Base-by-base conservation (phyloP, 2,888 invertebrate species). In the Terebella lapidaria region DNA sequence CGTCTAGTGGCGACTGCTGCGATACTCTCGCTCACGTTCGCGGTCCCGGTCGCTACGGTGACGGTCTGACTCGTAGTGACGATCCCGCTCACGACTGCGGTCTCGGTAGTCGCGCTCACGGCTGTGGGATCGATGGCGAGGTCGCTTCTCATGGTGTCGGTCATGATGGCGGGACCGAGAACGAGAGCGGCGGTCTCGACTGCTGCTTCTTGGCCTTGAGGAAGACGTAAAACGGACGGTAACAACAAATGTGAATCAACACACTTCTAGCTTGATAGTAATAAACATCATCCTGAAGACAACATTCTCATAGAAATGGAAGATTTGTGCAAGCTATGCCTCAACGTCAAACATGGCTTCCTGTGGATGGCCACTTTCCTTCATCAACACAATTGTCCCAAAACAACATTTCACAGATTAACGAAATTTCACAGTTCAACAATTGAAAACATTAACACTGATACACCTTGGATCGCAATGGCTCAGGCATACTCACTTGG, bases 101-200 rank as follows among this genome's bases (percentile, higher is more conserved):
- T 85, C 85, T 53, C 84, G 79, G 68, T 86, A 84, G 59, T 85
- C 86, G 57, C 87, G 82, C 59, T 85, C 87, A 5, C 81, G 71
- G 61, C 79, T 79, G 30, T 81, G 69, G 18, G 78, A 78, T 30
- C 81, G 71, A n/a, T 58, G 62, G 20, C 80, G 71, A 47, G 75
- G 71, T 46, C 74, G 66, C 65, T 76, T 74, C 56, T 74, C 71
- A 3, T n/a, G n/a, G n/a, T n/a, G n/a, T n/a, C 79, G 69, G 28
- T 80, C 78, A 56, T 80, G 85, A 71, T 92, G 92, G 55, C 81
- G 85, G 71, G 92, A 92, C 71, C 93, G 86, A 58, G 92, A 92
- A 71, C 94, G 67, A 26, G 92, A 92, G 71, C 93, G 86, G 62
- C 81, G 67, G 15, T 74, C 73, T 53, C 75, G 72, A 58, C 72